A percentile compares a stretch with the other conserved stretches of the same genome.
These are phyloP conservation scores for Mimas tiliae DNA, from an alignment of 2,888 invertebrate genomes.

Conservation along the genomic window DNA sequence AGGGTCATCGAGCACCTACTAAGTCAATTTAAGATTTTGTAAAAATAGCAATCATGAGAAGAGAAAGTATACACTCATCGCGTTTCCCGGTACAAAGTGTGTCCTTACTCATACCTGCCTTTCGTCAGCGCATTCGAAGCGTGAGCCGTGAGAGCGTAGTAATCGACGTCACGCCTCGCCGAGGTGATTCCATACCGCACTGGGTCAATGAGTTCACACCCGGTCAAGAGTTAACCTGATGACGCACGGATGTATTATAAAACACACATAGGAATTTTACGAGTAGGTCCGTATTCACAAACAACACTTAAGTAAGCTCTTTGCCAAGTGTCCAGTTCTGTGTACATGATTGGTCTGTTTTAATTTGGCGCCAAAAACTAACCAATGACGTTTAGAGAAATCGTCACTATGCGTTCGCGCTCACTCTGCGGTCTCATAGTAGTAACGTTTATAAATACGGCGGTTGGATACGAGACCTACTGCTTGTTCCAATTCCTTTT, in stretches of 20 bases:
- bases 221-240: slow-evolving; percentile 50
- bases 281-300: too few species aligned
- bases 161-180: slow-evolving; percentile 36
- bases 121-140: slow-evolving; percentile 54
- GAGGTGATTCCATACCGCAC: slow-evolving; percentile 40
- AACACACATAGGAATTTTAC: slow-evolving; percentile 23
- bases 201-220: slow-evolving; percentile 70
- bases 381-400: too few species aligned
- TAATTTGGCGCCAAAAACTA: too few species aligned
- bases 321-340: too few species aligned
- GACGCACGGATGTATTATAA: slow-evolving; percentile 34
- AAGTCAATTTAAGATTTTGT: neutral
- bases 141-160: slow-evolving; percentile 54
- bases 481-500: too few species aligned
- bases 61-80: slow-evolving; percentile 20
- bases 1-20: neutral
- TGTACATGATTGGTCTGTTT: too few species aligned
- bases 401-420: too few species aligned
- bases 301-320: too few species aligned
- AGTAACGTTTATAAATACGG: too few species aligned
- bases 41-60: neutral
- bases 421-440: too few species aligned
- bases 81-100: slow-evolving; percentile 23
- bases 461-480: too few species aligned
- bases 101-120: slow-evolving; percentile 28